These are phyloP conservation scores for Drosophila infuscata DNA, from an alignment of 2,888 invertebrate species.

Conservation along the genomic window DNA sequence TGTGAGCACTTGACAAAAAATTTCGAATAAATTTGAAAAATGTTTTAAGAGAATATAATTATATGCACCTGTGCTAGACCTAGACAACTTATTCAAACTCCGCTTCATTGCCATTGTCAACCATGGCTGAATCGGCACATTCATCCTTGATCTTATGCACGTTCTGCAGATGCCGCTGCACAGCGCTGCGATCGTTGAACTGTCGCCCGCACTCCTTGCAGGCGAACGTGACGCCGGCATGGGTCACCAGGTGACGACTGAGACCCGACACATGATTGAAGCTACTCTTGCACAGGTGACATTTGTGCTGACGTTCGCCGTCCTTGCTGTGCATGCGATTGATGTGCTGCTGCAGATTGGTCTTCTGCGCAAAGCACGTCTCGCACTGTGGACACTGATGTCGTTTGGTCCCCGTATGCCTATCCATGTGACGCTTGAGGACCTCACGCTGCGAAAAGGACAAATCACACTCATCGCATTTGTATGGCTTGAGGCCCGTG, in stretches of 20 bases:
- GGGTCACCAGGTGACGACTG: constrained; percentile 89
- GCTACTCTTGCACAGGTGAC: constrained; percentile 88
- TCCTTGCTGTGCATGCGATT: constrained; percentile 86
- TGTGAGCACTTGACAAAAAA: constrained; percentile 34
- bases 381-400: constrained; percentile 88
- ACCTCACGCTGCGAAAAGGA: constrained; percentile 91
- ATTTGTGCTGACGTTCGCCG: constrained; percentile 88
- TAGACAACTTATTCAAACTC: constrained; percentile 26
- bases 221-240: constrained; percentile 88
- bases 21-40: constrained; percentile 59
- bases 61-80: not conserved
- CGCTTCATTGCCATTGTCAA: constrained; percentile 35
- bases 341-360: constrained; percentile 88
- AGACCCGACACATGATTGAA: constrained; percentile 87
- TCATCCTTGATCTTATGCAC: constrained; percentile 69
- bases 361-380: constrained; percentile 90
- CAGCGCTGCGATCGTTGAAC: constrained; percentile 90
- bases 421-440: constrained; percentile 87
- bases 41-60: constrained; percentile 7
- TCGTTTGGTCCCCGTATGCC: constrained; percentile 88
- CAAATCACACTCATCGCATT: constrained; percentile 87
- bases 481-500: constrained; percentile 86
- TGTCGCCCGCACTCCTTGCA: constrained; percentile 89
- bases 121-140: constrained; percentile 26
- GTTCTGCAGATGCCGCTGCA: constrained; percentile 87